Evolutionary conservation across 2,888 invertebrate genomes (phyloP).

Genomic region (Epistrophe grossulariae): DNA sequence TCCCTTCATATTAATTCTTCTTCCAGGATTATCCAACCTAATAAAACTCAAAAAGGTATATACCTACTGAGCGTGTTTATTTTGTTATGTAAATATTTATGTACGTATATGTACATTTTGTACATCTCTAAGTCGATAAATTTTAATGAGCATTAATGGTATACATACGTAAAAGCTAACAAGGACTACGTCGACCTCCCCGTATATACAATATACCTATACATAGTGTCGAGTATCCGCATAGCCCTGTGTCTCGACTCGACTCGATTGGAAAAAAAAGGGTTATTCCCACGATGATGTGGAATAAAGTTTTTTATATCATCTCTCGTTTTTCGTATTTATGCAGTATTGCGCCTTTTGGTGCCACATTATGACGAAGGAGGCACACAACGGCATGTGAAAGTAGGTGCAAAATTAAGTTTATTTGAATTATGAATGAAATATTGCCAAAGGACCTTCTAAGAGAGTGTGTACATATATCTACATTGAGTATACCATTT

Average conservation of each 20-base stretch:
- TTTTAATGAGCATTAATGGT: constrained; percentile 61
- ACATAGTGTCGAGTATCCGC: neutral
- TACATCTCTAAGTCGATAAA: constrained; percentile 49
- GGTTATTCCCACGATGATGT: constrained; percentile 37
- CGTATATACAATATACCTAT: neutral
- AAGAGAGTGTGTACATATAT: neutral
- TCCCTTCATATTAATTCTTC: neutral
- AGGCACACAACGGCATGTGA: neutral
- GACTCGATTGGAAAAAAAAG: constrained; percentile 27
- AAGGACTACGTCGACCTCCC: neutral
- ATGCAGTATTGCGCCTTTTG: constrained; percentile 34
- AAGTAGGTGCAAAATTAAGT: constrained; percentile 63
- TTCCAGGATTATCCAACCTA: constrained; percentile 33
- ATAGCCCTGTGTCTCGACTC: neutral
- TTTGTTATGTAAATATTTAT: constrained; percentile 42
- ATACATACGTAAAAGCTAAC: constrained; percentile 17
- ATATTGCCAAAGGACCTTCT: constrained; percentile 44
- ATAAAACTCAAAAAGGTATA: constrained; percentile 45
- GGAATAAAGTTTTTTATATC: constrained; percentile 29
- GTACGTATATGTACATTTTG: neutral
- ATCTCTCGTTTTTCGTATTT: constrained; percentile 32
- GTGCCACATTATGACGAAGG: constrained; percentile 40
- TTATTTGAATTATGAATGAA: constrained; percentile 66
- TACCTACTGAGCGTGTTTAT: constrained; percentile 41
- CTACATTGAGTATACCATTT: constrained; percentile 12